Evolutionary conservation across 2,797 vertebrate genomes (phyloP).

Genomic region (Anguilla megastoma): DNA sequence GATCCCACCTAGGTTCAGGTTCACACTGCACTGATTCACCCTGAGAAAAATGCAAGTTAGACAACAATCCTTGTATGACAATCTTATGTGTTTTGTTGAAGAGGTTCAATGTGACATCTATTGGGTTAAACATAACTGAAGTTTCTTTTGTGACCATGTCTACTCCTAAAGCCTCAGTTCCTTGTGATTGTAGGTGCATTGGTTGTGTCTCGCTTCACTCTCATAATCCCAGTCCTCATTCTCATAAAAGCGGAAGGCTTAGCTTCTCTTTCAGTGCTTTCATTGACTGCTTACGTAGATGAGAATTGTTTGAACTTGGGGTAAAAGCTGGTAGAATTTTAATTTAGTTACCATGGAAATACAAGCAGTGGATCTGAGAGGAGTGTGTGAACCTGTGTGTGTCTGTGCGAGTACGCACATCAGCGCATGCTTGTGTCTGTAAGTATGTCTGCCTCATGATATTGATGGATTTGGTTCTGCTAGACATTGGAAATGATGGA

Average conservation of each 20-base stretch:
- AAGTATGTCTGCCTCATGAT: not conserved
- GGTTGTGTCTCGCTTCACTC: not conserved
- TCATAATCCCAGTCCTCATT: not conserved
- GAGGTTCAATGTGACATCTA: not conserved
- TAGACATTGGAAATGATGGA: not conserved
- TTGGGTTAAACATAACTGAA: not conserved
- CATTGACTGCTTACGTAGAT: not conserved
- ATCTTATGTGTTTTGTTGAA: not conserved
- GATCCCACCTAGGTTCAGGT: not conserved
- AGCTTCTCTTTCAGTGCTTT: not conserved
- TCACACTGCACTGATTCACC: not conserved
- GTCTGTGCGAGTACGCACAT: not conserved
- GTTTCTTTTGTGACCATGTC: not conserved
- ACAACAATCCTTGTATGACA: not conserved
- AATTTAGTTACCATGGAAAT: not conserved
- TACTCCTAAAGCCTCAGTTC: too few relatives aligned
- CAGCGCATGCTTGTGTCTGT: constrained; percentile 21
- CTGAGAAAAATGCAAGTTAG: not conserved
- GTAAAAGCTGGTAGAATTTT: not conserved
- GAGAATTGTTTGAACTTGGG: not conserved
- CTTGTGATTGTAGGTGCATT: not conserved
- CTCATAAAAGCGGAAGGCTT: not conserved
- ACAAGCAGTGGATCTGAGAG: not conserved
- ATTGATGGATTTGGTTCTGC: constrained; percentile 15
- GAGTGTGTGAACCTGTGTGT: not conserved